Conservation (phyloP, 2,113 vertebrate species). For the Rynchops niger region DNA sequence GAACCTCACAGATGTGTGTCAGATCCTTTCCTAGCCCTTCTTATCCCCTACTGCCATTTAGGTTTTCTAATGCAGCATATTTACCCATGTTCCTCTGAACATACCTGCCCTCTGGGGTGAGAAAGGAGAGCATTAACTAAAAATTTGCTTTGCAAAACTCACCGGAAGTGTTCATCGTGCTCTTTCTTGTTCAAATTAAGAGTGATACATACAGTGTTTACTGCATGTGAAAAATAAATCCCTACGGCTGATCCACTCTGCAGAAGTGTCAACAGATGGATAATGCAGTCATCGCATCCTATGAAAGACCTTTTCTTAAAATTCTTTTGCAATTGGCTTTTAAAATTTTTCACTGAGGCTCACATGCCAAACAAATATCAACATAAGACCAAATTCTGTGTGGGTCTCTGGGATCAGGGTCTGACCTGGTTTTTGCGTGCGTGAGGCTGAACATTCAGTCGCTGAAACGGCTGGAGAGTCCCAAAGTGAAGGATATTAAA, state of each 20-base stretch:
- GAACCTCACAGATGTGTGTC: neutral
- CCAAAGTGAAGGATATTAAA: constrained; percentile 47
- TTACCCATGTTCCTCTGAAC: neutral
- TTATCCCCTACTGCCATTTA: neutral
- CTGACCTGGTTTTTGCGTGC: neutral
- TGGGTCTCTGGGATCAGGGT: neutral
- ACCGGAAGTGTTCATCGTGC: neutral
- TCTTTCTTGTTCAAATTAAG: neutral
- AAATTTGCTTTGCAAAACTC: neutral
- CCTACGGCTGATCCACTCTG: neutral
- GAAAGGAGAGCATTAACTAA: neutral
- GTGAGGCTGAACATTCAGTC: neutral
- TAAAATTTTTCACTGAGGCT: neutral
- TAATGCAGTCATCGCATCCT: neutral
- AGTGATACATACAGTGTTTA: neutral
- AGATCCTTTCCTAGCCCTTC: neutral
- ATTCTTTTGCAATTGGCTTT: neutral
- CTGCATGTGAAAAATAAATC: neutral
- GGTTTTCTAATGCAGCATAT: neutral
- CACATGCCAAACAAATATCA: neutral
- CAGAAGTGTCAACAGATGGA: neutral
- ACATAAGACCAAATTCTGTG: neutral
- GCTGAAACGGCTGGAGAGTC: constrained; percentile 17
- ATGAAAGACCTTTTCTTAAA: neutral
- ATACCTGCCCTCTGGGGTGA: neutral